These are phyloP conservation scores for Neodon shergylaensis DNA, from an alignment of 2,113 vertebrate species.

Conservation along the genomic window DNA sequence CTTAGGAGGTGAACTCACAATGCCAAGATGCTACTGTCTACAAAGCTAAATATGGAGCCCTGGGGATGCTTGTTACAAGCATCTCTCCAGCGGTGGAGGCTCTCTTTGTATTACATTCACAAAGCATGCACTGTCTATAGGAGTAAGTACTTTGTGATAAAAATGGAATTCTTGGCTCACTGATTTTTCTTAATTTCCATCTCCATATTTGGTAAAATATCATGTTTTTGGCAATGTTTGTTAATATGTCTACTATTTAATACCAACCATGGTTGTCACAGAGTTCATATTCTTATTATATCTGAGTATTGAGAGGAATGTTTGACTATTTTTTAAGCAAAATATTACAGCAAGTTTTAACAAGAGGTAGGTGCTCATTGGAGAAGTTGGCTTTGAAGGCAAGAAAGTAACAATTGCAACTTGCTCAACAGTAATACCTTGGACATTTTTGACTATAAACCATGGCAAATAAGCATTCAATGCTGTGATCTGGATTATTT, in stretches of 20 bases:
- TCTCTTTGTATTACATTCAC: background rate
- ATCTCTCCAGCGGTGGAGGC: background rate
- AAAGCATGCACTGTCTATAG: background rate
- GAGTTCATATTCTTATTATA: background rate
- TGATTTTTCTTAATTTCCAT: background rate
- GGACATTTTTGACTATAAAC: background rate
- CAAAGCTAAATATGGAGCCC: background rate
- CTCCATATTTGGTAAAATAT: slow-evolving; percentile 14
- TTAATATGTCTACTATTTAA: background rate
- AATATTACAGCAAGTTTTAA: background rate
- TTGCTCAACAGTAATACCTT: background rate
- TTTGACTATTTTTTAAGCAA: background rate
- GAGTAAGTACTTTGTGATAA: background rate
- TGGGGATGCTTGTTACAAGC: background rate
- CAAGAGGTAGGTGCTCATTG: background rate
- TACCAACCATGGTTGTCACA: background rate
- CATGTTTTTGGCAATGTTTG: background rate
- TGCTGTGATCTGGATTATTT: background rate
- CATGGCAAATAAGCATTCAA: background rate
- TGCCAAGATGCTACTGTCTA: background rate
- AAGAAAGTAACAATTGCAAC: background rate
- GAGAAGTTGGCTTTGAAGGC: background rate
- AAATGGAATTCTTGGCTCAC: background rate
- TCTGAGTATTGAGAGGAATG: background rate
- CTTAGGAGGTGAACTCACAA: background rate